Percentiles rank a stretch among this genome's conserved stretches.
These are phyloP conservation scores for Syndactyla subalaris DNA, from an alignment of 2,797 vertebrate genomes.

Conservation along the genomic window DNA sequence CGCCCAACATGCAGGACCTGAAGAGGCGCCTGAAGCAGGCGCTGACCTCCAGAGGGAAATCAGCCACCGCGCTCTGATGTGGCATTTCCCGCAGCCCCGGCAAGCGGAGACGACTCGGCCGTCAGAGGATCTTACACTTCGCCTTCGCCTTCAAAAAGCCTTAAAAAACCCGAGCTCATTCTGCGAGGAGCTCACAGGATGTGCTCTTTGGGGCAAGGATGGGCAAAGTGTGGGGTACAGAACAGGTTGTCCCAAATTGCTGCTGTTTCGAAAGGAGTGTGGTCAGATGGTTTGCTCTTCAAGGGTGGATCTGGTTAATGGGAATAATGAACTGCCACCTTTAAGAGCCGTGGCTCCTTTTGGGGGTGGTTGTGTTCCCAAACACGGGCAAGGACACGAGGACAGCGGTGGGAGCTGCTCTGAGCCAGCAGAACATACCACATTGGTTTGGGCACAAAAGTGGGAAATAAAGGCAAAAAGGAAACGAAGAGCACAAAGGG, in stretches of 20 bases:
- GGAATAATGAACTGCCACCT: background rate
- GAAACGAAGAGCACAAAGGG: background rate
- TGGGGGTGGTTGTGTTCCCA: background rate
- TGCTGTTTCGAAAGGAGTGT: background rate
- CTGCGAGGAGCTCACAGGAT: background rate
- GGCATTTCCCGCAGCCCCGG: too few relatives aligned
- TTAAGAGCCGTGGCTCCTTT: background rate
- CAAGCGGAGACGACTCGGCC: too few relatives aligned
- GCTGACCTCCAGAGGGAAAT: constrained; percentile 90
- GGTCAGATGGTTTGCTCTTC: background rate
- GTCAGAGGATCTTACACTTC: background rate
- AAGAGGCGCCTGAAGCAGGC: constrained; percentile 93
- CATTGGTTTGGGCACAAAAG: background rate
- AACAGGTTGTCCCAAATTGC: accelerated
- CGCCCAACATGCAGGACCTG: constrained; percentile 95
- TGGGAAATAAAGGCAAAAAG: background rate
- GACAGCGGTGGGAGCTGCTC: accelerated
- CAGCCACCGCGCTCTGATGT: constrained; percentile 76
- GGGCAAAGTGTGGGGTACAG: background rate
- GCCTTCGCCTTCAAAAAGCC: background rate
- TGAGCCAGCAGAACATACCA: background rate
- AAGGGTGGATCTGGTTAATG: background rate
- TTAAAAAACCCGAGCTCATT: background rate
- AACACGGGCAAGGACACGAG: background rate
- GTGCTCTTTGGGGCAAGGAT: background rate